Evolutionary conservation across 2,113 vertebrate genomes (phyloP).

Genomic region (Platysternon megacephalum): DNA sequence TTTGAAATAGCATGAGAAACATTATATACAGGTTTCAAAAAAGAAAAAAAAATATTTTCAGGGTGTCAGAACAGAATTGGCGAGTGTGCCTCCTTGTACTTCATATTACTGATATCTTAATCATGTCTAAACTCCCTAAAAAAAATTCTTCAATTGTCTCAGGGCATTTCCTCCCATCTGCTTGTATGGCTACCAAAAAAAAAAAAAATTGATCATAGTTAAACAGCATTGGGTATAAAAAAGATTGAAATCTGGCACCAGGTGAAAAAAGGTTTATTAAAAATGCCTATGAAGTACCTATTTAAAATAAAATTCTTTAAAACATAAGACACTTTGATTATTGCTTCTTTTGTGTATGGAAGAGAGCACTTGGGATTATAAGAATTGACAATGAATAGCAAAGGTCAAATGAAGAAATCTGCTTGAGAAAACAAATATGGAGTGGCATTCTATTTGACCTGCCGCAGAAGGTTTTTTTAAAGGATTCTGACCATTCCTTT

Average conservation of each 20-base stretch:
- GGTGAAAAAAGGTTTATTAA: neutral
- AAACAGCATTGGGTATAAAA: too few species aligned
- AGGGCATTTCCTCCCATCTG: neutral
- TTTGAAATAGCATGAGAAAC: neutral
- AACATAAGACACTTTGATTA: neutral
- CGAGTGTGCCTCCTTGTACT: neutral
- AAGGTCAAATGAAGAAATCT: conserved; percentile 67
- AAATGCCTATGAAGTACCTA: neutral
- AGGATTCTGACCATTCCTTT: conserved; percentile 56
- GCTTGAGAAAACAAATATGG: conserved; percentile 50
- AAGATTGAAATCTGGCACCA: too few species aligned
- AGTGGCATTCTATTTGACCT: conserved; percentile 13
- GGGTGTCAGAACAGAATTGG: neutral
- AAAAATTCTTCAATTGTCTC: neutral
- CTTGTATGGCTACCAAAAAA: neutral
- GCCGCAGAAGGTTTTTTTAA: conserved; percentile 33
- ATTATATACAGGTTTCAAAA: neutral
- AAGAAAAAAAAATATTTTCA: neutral
- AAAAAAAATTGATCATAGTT: too few species aligned
- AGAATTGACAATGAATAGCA: conserved; percentile 52
- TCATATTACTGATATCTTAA: neutral
- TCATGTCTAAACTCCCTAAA: neutral
- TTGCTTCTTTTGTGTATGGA: conserved; percentile 33
- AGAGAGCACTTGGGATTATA: conserved; percentile 10
- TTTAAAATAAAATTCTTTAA: neutral